phyloP scores from a whole-genome alignment of 2,888 invertebrate genomes.

The Caenorhabditis zanzibari region DNA sequence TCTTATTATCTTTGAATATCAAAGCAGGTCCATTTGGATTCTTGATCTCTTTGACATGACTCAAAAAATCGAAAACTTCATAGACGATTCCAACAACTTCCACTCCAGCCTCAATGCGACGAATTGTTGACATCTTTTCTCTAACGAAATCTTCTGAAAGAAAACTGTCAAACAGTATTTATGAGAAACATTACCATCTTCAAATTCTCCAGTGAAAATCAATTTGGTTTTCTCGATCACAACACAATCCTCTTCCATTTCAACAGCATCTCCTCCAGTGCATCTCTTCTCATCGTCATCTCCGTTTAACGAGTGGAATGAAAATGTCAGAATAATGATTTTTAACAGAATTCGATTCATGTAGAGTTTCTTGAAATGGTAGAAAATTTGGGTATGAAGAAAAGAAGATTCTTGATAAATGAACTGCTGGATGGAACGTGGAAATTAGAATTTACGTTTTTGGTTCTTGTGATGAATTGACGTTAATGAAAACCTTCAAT shows the following conservation, averaged over 20 bases:
- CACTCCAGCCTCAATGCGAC: constrained; percentile 8
- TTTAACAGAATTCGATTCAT: background rate
- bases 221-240: background rate
- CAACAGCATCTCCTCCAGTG: background rate
- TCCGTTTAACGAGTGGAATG: background rate
- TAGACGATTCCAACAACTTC: constrained; percentile 19
- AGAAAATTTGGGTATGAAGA: background rate
- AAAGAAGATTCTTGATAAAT: no score
- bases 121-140: constrained; percentile 7
- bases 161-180: no score
- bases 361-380: background rate
- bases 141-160: background rate
- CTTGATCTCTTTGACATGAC: constrained; percentile 6
- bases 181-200: no score
- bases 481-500: no score
- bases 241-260: background rate
- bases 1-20: constrained; percentile 21
- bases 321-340: background rate
- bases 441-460: no score
- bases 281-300: background rate
- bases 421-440: no score
- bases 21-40: constrained; percentile 30
- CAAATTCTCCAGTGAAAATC: constrained; percentile 1
- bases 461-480: no score
- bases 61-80: constrained; percentile 1